Base-by-base conservation (phyloP, 2,113 vertebrate species). In the Plestiodon gilberti region DNA sequence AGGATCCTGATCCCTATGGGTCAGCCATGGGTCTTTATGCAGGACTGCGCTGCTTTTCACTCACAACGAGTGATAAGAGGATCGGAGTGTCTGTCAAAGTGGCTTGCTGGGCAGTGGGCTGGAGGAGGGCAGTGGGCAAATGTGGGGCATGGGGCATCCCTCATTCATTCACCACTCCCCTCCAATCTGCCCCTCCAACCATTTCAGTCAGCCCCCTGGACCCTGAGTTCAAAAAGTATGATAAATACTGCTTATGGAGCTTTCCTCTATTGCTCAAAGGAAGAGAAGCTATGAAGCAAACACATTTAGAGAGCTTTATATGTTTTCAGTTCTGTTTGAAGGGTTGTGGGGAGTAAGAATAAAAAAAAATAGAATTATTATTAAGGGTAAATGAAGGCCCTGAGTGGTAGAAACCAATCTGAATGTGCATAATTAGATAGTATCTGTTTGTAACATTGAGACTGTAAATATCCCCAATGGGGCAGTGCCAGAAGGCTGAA, bases 391-490 rank as follows among this genome's bases (percentile, higher is more conserved):
- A 95, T 89, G 89, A 94, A 95, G 93, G 84, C 89, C 82, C 69
- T 87, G 81, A 92, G 65, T 83, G 43, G 81, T 93, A 85, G 89
- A 92, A 93, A 91, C 76, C 76, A 91, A 91, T 83, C 88, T 93
- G 95, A 91, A 95, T 92, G 93, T 95, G 95, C 95, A 96, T 96
- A 96, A 96, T 96, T 96, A 96, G 93, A 92, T 78, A 89, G 93
- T 93, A 95, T 96, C 92, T 96, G 95, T 93, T 96, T 96, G 94
- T 95, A 90, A 92, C 81, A 91, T 48, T 75, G 91, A 92, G 93
- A 92, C 90, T 93, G 95, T 95, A 96, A 97, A 96, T 96, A 94
- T 94, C 89, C 93, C 95, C 96, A 94, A 84, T 1, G 84, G 93
- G 93, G 57, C 75, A 83, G 89, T 92, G 94, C 93, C 96, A 97